These are phyloP conservation scores for Platycnemis pennipes DNA, from an alignment of 2,888 invertebrate species.

Conservation along the genomic window DNA sequence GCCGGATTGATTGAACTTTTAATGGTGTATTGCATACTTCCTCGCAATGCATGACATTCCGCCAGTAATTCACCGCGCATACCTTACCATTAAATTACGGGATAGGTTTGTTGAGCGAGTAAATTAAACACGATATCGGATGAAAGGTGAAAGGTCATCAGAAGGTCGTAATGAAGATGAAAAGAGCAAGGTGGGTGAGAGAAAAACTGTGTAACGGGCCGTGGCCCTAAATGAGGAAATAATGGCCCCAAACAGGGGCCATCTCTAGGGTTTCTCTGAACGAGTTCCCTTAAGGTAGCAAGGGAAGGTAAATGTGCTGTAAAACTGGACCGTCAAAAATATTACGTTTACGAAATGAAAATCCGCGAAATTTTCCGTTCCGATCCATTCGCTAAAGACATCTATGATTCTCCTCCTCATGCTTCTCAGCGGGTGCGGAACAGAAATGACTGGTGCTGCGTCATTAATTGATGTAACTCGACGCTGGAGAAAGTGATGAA, in stretches of 20 bases:
- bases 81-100: not conserved
- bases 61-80: not conserved
- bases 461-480: no score
- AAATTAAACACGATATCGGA: not conserved
- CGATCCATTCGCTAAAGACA: no score
- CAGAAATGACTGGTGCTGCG: no score
- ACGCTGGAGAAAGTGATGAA: no score
- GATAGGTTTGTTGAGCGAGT: not conserved
- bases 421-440: no score
- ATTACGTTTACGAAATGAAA: not conserved
- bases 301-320: not conserved
- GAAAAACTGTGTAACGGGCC: not conserved
- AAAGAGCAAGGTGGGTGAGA: not conserved
- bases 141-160: not conserved
- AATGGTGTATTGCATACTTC: not conserved
- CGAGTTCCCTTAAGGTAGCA: not conserved
- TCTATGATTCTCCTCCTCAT: no score
- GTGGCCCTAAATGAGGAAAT: not conserved
- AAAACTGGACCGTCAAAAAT: not conserved
- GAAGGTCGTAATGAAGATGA: not conserved
- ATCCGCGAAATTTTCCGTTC: not conserved
- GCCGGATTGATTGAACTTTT: not conserved
- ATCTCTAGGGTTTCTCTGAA: not conserved
- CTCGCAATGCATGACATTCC: not conserved
- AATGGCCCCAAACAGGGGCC: not conserved